phyloP scores from a whole-genome alignment of 2,888 invertebrate genomes.

The Parnassius apollo region DNA sequence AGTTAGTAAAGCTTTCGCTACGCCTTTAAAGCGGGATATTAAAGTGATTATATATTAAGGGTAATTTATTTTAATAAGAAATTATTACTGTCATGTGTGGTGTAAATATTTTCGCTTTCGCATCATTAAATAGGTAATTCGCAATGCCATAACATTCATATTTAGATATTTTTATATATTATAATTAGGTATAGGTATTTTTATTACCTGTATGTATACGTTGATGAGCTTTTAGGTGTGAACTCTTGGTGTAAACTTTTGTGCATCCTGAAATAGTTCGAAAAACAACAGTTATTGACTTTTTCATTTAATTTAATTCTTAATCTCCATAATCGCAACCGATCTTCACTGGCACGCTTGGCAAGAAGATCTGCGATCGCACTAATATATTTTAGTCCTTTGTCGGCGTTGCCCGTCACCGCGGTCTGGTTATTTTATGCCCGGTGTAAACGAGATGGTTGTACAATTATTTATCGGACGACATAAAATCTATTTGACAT shows the following conservation, averaged over 20 bases:
- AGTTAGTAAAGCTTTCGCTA: constrained; percentile 19
- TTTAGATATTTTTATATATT: not conserved
- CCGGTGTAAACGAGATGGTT: too few species aligned
- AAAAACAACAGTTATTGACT: not conserved
- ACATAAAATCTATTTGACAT: too few species aligned
- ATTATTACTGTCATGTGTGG: too few species aligned
- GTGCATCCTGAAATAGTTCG: constrained; percentile 89
- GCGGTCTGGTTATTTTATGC: too few species aligned
- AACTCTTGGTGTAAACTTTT: constrained; percentile 98
- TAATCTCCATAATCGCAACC: too few species aligned
- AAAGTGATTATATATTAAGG: not conserved
- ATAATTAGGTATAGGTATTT: constrained; percentile 26
- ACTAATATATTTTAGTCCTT: too few species aligned
- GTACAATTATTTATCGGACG: too few species aligned
- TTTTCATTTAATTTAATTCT: too few species aligned
- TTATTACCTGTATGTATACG: constrained; percentile 96
- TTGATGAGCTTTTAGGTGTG: constrained; percentile 98
- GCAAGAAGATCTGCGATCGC: too few species aligned
- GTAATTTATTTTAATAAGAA: too few species aligned
- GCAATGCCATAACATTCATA: constrained; percentile 20
- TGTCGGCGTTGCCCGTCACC: too few species aligned
- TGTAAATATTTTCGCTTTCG: constrained; percentile 22
- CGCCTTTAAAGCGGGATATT: constrained; percentile 8
- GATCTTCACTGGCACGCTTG: too few species aligned
- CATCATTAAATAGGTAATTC: constrained; percentile 14